Conservation (phyloP, 2,797 vertebrate genomes). For the Sebastes trivittatus region DNA sequence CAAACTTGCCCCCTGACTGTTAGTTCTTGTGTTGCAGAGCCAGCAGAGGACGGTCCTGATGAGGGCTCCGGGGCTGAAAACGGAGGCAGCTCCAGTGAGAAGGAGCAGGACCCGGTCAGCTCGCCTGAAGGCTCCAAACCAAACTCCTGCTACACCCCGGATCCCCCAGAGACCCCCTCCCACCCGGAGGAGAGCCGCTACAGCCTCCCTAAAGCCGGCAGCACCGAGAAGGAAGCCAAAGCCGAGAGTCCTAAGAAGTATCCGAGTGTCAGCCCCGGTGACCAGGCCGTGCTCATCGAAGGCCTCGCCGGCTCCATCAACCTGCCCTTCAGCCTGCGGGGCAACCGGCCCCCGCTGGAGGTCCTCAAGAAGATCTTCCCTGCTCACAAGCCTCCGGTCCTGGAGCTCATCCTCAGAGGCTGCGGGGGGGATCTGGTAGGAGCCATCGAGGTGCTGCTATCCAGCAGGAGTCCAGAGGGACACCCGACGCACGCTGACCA, state of each 20-base stretch:
- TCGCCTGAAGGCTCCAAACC: conserved; percentile 89
- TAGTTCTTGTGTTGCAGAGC: conserved; percentile 73
- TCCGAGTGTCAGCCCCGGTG: conserved; percentile 73
- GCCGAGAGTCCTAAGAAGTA: conserved; percentile 85
- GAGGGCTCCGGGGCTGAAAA: conserved; percentile 86
- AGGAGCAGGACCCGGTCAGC: conserved; percentile 89
- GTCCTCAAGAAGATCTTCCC: conserved; percentile 98
- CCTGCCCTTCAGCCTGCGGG: conserved; percentile 91
- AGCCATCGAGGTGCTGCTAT: conserved; percentile 96
- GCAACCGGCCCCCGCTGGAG: conserved; percentile 93
- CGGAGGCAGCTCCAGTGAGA: conserved; percentile 89
- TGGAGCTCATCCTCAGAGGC: conserved; percentile 94
- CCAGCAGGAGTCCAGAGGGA: conserved; percentile 84
- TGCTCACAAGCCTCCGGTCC: conserved; percentile 91
- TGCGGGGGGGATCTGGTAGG: conserved; percentile 96
- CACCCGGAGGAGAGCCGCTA: conserved; percentile 86
- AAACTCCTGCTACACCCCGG: conserved; percentile 90
- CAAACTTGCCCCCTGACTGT: not conserved
- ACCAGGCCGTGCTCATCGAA: conserved; percentile 90
- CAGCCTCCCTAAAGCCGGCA: conserved; percentile 80
- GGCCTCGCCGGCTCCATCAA: conserved; percentile 91
- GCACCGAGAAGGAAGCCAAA: conserved; percentile 78
- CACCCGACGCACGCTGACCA: conserved; percentile 69
- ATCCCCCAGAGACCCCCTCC: conserved; percentile 87
- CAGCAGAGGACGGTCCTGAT: conserved; percentile 85